These are phyloP conservation scores for Lasiommata megera DNA, from an alignment of 2,888 invertebrate species.

Conservation along the genomic window DNA sequence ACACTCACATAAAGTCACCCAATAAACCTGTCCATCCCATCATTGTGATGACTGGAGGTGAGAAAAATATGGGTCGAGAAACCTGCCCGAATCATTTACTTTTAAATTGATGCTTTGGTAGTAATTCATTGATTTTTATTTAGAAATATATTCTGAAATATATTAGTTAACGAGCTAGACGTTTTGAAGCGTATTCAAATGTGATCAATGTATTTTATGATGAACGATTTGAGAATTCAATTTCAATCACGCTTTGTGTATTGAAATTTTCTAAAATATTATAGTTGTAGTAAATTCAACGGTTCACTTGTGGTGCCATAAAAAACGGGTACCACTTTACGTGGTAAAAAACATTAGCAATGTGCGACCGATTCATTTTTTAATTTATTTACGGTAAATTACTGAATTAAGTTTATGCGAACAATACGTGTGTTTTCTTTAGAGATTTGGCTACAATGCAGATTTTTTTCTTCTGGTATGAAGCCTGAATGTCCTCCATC, in stretches of 20 bases:
- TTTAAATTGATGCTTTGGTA: slow-evolving; percentile 5
- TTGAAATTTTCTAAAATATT: too few relatives aligned
- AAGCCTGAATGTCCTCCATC: too few relatives aligned
- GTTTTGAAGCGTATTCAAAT: neutral
- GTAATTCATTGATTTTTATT: slow-evolving; percentile 10
- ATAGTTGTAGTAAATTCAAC: too few relatives aligned
- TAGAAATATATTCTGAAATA: slow-evolving; percentile 3
- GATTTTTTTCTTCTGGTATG: too few relatives aligned
- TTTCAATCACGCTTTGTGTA: neutral
- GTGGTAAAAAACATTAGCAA: too few relatives aligned
- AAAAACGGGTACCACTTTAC: too few relatives aligned
- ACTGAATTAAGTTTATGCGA: too few relatives aligned
- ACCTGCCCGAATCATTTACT: slow-evolving; percentile 3
- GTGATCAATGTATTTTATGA: neutral
- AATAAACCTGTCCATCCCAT: slow-evolving; percentile 2
- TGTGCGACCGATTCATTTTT: too few relatives aligned
- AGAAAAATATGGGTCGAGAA: slow-evolving; percentile 3
- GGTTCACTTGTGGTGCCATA: too few relatives aligned
- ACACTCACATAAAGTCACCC: slow-evolving; percentile 4
- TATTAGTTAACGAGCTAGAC: slow-evolving; percentile 2
- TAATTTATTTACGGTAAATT: too few relatives aligned
- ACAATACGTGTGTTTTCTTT: too few relatives aligned
- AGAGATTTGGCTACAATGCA: too few relatives aligned
- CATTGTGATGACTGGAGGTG: neutral
- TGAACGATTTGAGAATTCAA: neutral